Base-by-base conservation (phyloP, 1,140 invertebrate genomes). In the Thereuonema tuberculata region DNA sequence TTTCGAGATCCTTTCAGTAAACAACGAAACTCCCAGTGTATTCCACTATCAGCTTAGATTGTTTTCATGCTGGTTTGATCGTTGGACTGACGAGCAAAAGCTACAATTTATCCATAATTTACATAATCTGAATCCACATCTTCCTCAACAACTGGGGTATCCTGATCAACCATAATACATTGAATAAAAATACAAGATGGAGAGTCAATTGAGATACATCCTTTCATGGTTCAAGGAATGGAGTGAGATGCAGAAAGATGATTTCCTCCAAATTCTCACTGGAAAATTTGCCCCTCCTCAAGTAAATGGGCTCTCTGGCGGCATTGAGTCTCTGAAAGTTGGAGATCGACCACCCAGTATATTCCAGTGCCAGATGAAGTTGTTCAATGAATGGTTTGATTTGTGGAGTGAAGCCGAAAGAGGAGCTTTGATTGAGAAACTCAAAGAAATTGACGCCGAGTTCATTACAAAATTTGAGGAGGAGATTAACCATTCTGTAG, bases 221-320 rank as follows among this genome's bases (percentile, higher is more conserved):
- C 71, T 86, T 29, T 82, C 87, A 69, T 93, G 89, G 89, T 93
- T 93, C 71, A 78, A 81, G 67, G 86, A 91, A 70, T 93, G 88
- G 81, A 91, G 87, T 68, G 84, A 88, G 65, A 78, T 91, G 73
- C 88, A 93, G 71, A 78, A 85, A 56, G 80, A 81, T 61, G 88
- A 93, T 70, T 93, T 93, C 71, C 67, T 92, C 29, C 81, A 83
- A 23, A 79, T 91, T 56, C 72, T 92, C 17, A 75, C 86, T 37
- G 83, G 86, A 61, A 82, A 81, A 64, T 77, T 83, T 56, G 66
- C 68, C 21, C 72, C 78, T 28, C 77, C 79, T 55, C 77, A 87
- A 0, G n/a, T n/a, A n/a, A 87, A 89, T 69, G 84, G 86, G 53
- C 72, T 92, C 25, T 80, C 86, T 15, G 78, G 82, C 56, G 80